Base-by-base conservation (phyloP, 2,113 vertebrate species). In the Brevimyrus niger region DNA sequence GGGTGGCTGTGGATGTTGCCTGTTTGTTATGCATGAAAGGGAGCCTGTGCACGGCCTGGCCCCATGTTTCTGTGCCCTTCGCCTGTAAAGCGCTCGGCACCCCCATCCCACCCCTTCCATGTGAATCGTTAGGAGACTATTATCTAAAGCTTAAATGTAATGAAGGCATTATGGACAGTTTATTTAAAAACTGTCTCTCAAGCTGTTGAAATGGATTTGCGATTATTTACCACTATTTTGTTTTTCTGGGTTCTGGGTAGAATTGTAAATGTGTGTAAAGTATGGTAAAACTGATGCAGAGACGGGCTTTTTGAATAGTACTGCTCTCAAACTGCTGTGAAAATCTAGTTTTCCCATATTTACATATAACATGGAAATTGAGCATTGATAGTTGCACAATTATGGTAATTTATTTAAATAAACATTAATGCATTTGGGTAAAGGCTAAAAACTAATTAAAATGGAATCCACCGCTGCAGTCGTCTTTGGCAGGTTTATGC, bases 141-240 rank as follows among this genome's bases (percentile, higher is more conserved):
- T 17, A 21, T 87, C 48, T 86, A 86, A 50, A 90, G 80, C 69
- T 38, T 61, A 51, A 88, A 58, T 50, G 42, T 91, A 87, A 90
- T 87, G 69, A 87, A 83, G 47, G 90, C 90, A 82, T 90, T 89
- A 89, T 84, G 38, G n/a, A 61, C 55, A 53, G 87, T 44, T 86
- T 87, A 27, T 90, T 88, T 89, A 65, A 82, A 53, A 88, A 87
- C 46, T 51, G 27, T 51, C 73, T 89, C 89, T 92, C 90, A 92
- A 76, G 88, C 88, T 92, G 90, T 55, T 90, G 65, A 27, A 48
- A 84, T 91, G 42, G 91, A 88, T 23, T 86, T 89, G 82, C 80
- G 91, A 91, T 91, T 91, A 91, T 92, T 93, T 90, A 92, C 91
- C 82, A 91, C 90, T 86, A 69, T 89, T 47, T 92, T 87, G 38